Evolutionary conservation across 37 sponge, comb jelly and placozoan genomes (phyloP).

Genomic region (Hormiphora californensis): DNA sequence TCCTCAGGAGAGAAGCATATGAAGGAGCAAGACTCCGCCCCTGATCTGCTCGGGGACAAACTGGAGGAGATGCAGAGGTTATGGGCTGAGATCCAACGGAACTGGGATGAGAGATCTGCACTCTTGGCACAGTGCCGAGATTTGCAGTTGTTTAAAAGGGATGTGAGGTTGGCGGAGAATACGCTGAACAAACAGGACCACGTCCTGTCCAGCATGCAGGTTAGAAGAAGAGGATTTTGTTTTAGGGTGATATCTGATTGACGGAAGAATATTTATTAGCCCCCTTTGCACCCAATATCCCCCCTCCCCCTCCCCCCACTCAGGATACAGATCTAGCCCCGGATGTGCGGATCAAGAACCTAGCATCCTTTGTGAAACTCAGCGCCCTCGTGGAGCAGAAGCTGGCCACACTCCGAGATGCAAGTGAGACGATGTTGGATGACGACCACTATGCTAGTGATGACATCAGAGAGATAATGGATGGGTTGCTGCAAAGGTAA

Average conservation of each 20-base stretch:
- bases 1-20: neutral
- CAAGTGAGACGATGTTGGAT: neutral
- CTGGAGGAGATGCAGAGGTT: neutral
- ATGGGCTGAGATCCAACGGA: neutral
- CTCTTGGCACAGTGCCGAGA: neutral
- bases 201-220: neutral
- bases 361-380: neutral
- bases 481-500: too few relatives aligned
- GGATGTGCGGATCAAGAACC: conserved; percentile 9
- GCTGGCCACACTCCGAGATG: neutral
- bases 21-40: neutral
- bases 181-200: neutral
- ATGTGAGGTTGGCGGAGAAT: neutral
- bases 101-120: neutral
- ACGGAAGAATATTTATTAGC: neutral
- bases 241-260: neutral
- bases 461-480: neutral
- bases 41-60: neutral
- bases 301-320: neutral
- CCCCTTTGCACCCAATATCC: neutral
- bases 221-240: neutral
- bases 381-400: neutral
- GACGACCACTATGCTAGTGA: neutral
- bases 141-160: neutral
- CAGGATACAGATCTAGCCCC: neutral